Evolutionary conservation across 1,140 invertebrate species (phyloP), one percentile per base, ranked within the genome.

Genomic region (Zaprionus camerounensis): DNA sequence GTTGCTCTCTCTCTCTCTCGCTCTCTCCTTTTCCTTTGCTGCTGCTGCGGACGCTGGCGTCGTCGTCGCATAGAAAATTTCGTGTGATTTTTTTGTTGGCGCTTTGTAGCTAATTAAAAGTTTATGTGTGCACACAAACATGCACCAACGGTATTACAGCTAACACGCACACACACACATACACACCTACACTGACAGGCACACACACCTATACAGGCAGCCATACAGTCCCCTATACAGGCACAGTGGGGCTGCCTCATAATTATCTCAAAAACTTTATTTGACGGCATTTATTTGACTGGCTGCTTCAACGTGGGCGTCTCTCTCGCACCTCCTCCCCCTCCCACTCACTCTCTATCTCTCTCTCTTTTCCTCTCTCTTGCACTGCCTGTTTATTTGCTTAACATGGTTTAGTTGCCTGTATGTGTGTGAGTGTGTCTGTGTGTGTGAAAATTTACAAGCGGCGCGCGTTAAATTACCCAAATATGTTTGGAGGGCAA

Each of bases 31-130:
- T 38, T 44, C 38, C 24, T 58, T 57, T 71, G 24, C 44, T 17
- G 41, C 13, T 38, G 5, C 12, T 57, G 17, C 31, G 2, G 5
- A 24, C 22, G 20, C 49, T 15, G 17, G 20, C 26, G 12, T 36
- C 13, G 38, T 64, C 24, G n/a, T 31, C 38, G 38, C 73, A 74
- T 81, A 80, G 73, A 73, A 75, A 77, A 74, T 71, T 68, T 74
- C 36, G 71, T 75, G 78, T 80, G 79, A 81, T 87, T 83, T 81
- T 80, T 82, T 78, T 80, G 75, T 81, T 88, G 84, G 81, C 81
- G 84, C 81, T 82, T 88, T 85, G 84, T 79, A 90, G 84, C 84
- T 88, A 88, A 88, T 88, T 88, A 88, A 88, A 87, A 87, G 71
- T 87, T 87, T 78, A 85, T 84, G 78, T 78, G 84, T 49, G 36